Conservation (phyloP, 1,140 invertebrate species). For the Listronotus oregonensis region DNA sequence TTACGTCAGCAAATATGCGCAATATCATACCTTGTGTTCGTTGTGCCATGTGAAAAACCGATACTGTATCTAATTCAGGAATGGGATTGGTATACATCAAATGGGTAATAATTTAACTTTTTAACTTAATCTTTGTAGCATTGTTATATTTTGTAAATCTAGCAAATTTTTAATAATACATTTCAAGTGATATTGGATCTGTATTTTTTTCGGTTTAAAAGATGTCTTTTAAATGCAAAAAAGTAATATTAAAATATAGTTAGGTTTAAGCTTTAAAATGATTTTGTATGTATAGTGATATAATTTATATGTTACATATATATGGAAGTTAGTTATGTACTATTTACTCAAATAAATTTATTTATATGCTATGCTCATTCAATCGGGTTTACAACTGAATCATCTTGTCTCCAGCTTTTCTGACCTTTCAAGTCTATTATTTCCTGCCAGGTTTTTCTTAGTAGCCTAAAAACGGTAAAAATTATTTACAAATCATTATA, state of each 20-base stretch:
- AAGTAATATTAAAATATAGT: conserved; percentile 1
- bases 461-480: conserved; percentile 42
- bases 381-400: conserved; percentile 49
- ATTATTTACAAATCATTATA: too few relatives aligned
- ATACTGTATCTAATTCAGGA: too few relatives aligned
- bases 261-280: conserved; percentile 19
- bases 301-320: conserved; percentile 12
- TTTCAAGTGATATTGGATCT: conserved; percentile 20
- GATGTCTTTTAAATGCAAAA: conserved; percentile 7
- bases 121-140: not conserved
- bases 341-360: conserved; percentile 32
- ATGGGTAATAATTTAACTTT: conserved; percentile 1
- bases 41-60: too few relatives aligned
- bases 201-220: conserved; percentile 23
- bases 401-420: conserved; percentile 58
- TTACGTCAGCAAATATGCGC: too few relatives aligned
- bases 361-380: conserved; percentile 26
- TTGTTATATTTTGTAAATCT: conserved; percentile 1
- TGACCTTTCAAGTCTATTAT: conserved; percentile 59
- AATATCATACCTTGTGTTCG: too few relatives aligned
- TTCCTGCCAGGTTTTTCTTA: conserved; percentile 59
- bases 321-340: conserved; percentile 20
- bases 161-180: conserved; percentile 5
- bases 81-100: too few relatives aligned
- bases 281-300: conserved; percentile 26